Conservation (phyloP, 2,888 invertebrate species). For the Ormyrus rosae region DNA sequence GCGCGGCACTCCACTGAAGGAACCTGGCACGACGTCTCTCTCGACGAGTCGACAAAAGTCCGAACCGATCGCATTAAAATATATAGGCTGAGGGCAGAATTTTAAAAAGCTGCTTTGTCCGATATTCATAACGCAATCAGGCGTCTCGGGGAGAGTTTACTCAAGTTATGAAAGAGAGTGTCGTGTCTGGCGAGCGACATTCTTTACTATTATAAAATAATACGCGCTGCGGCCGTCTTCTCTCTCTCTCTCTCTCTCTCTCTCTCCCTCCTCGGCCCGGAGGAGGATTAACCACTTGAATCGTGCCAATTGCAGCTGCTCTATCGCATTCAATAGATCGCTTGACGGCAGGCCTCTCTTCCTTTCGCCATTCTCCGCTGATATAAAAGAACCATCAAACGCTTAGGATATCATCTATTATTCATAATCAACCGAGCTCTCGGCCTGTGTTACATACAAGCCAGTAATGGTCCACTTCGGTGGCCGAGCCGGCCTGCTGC, state of each 20-base stretch:
- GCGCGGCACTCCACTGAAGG: too few species aligned
- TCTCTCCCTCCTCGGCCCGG: too few species aligned
- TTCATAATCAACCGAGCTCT: conserved; percentile 43
- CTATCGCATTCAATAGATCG: conserved; percentile 19
- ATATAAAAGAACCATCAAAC: conserved; percentile 48
- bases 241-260: too few species aligned
- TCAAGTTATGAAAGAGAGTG: conserved; percentile 32
- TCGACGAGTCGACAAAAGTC: too few species aligned
- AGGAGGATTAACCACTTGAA: conserved; percentile 49
- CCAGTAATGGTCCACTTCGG: not conserved
- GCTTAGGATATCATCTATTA: conserved; percentile 54
- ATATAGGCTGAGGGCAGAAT: not conserved
- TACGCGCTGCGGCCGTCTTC: not conserved
- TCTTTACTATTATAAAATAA: conserved; percentile 40
- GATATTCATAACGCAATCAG: not conserved
- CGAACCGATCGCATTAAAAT: not conserved
- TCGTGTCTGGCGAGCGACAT: not conserved
- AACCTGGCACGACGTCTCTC: too few species aligned
- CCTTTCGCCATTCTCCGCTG: conserved; percentile 43
- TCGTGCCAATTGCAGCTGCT: conserved; percentile 51
- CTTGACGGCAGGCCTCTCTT: conserved; percentile 9
- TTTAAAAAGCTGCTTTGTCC: not conserved
- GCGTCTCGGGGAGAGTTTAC: not conserved
- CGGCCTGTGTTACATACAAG: not conserved
- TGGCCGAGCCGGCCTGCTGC: not conserved